Conservation (phyloP, 2,888 invertebrate genomes). For the Euspilapteryx auroguttella region DNA sequence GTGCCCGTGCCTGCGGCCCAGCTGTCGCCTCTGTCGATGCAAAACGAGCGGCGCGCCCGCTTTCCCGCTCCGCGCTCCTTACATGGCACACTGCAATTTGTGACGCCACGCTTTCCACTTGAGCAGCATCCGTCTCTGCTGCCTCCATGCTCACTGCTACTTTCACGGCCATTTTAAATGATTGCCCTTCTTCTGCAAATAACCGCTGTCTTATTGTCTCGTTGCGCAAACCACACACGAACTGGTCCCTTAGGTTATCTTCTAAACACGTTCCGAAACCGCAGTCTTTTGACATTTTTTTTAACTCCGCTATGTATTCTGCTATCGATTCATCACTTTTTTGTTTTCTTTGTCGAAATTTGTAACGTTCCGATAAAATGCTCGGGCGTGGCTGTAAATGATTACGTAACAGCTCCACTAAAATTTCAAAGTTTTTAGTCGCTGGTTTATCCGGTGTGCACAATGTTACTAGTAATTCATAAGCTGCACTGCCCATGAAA, state of each 20-base stretch:
- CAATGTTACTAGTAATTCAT: slow-evolving; percentile 9
- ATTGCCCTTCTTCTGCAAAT: neutral
- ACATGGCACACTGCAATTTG: too few species aligned
- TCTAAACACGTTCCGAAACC: slow-evolving; percentile 4
- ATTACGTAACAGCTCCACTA: slow-evolving; percentile 4
- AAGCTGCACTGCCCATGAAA: slow-evolving; percentile 7
- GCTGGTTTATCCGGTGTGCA: slow-evolving; percentile 9
- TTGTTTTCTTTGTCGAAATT: slow-evolving; percentile 9
- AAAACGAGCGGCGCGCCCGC: too few species aligned
- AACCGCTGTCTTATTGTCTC: neutral
- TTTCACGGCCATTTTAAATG: too few species aligned
- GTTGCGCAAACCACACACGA: neutral
- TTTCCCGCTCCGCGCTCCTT: slow-evolving; percentile 1
- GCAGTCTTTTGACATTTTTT: slow-evolving; percentile 8
- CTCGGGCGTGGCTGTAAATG: slow-evolving; percentile 9
- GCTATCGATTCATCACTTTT: slow-evolving; percentile 5
- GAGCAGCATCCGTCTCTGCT: too few species aligned
- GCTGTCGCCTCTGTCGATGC: too few species aligned
- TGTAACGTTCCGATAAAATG: slow-evolving; percentile 9
- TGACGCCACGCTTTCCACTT: neutral
- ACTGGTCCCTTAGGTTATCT: neutral
- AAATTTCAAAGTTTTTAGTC: too few species aligned
- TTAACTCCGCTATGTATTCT: slow-evolving; percentile 8
- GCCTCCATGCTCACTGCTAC: too few species aligned
- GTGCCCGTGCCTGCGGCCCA: too few species aligned